These are phyloP conservation scores for Phodopus roborovskii DNA, from an alignment of 2,113 vertebrate genomes.

Conservation along the genomic window DNA sequence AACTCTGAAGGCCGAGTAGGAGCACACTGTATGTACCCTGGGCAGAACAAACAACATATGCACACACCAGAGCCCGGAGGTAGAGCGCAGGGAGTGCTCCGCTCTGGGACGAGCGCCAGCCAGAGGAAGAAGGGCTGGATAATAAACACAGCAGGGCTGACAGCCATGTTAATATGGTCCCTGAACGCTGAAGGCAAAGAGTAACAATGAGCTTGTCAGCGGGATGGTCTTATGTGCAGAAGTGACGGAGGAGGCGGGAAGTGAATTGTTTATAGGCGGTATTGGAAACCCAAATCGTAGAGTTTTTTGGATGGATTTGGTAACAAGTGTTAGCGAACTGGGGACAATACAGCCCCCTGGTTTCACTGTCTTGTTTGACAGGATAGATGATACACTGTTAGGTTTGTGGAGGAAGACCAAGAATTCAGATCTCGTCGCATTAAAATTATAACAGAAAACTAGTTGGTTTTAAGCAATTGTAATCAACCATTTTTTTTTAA, in stretches of 20 bases:
- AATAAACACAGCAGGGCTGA: neutral
- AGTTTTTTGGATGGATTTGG: neutral
- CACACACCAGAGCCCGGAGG: neutral
- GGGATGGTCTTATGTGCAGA: neutral
- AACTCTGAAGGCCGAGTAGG: neutral
- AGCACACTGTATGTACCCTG: neutral
- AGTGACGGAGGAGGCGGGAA: neutral
- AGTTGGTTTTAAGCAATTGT: neutral
- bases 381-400: neutral
- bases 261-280: neutral
- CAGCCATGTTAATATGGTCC: neutral
- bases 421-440: neutral
- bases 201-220: fast-evolving
- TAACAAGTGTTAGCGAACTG: neutral
- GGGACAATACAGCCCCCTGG: too few relatives aligned
- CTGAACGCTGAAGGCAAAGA: neutral
- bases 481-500: neutral
- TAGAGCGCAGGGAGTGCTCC: neutral
- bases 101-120: neutral
- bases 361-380: neutral
- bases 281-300: neutral
- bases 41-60: slow-evolving; percentile 5
- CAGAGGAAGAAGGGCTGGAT: neutral
- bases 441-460: neutral
- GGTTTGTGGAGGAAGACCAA: neutral